Conservation (phyloP, 2,113 vertebrate species). For the Notiomystis cincta region DNA sequence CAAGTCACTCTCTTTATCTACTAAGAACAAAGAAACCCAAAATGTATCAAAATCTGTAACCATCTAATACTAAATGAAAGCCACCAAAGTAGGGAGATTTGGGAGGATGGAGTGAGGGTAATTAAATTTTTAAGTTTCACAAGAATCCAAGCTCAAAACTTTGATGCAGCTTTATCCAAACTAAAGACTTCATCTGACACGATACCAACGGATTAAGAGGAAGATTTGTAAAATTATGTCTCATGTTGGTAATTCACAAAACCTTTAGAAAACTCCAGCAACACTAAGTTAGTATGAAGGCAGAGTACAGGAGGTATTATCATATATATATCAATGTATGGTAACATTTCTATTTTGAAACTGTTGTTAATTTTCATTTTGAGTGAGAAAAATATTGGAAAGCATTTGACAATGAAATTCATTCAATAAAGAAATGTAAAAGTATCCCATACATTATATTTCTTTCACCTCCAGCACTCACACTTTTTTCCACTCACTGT, state of each 20-base stretch:
- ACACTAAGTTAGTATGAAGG: neutral
- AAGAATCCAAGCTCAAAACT: neutral
- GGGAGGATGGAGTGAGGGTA: rapidly evolving
- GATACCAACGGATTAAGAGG: neutral
- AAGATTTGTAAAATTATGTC: neutral
- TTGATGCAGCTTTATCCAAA: neutral
- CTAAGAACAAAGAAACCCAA: neutral
- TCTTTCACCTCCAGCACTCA: neutral
- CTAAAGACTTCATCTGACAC: neutral
- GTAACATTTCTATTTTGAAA: neutral
- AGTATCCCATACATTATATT: neutral
- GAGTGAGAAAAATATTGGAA: neutral
- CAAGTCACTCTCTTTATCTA: neutral
- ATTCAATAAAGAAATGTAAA: neutral
- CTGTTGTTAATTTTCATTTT: neutral
- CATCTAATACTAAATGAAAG: neutral
- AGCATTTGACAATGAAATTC: neutral
- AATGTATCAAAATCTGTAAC: neutral
- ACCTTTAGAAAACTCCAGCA: neutral
- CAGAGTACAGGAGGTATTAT: neutral
- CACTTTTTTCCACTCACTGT: neutral
- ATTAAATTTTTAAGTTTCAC: neutral
- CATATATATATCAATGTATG: neutral
- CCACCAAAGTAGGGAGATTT: neutral
- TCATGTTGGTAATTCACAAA: neutral